Evolutionary conservation across 2,797 vertebrate species (phyloP).

Genomic region (Amniataba percoides): DNA sequence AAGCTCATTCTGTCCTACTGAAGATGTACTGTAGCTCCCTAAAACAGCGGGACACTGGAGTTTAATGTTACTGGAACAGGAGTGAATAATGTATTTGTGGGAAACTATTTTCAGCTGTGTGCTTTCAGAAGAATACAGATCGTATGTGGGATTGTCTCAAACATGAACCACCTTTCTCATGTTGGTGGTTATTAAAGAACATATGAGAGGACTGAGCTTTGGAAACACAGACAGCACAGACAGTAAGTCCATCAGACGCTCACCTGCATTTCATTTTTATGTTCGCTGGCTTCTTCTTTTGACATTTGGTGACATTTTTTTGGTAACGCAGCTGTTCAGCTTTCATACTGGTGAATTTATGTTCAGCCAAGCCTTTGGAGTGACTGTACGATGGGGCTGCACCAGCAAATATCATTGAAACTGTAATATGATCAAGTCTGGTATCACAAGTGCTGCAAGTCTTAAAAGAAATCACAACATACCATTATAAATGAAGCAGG

Average conservation of each 20-base stretch:
- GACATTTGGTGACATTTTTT: background rate
- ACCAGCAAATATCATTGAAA: too few relatives aligned
- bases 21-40: background rate
- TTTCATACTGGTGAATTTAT: background rate
- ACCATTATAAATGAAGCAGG: too few relatives aligned
- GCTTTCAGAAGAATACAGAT: background rate
- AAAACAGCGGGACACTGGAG: background rate
- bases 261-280: background rate
- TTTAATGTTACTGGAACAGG: background rate
- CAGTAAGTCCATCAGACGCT: background rate
- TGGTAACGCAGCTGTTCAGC: background rate
- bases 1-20: background rate
- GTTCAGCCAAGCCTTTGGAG: background rate
- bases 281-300: background rate
- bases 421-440: too few relatives aligned
- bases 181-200: conserved; percentile 1
- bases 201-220: background rate
- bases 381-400: background rate
- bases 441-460: too few relatives aligned
- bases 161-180: background rate
- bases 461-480: too few relatives aligned
- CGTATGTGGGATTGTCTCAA: background rate
- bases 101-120: background rate
- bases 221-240: background rate
- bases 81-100: background rate